Base-by-base conservation (phyloP, 2,888 invertebrate species). In the Argyra leucocephala region DNA sequence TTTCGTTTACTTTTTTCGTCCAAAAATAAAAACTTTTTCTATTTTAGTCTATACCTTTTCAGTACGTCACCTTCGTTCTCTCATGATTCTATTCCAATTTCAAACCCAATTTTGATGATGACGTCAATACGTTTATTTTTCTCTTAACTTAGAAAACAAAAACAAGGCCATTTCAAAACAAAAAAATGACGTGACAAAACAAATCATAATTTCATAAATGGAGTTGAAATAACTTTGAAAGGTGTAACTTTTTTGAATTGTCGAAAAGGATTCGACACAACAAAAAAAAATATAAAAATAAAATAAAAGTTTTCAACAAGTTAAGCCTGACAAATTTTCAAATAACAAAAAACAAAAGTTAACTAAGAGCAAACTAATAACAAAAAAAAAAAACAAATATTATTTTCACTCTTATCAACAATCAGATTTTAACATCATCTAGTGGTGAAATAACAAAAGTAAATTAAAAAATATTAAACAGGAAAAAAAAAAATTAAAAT, bases 161-260 rank as follows among this genome's bases (percentile, higher is more conserved):
- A 6, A 6, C 26, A 26, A 26, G 4, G 26, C 26, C 5, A 6
- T n/a, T 9, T 26, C 9, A 31, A 6, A 31, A 31, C 48, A 48
- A 48, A 48, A 18, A 48, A 48, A 48, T 48, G 15, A 48, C 48
- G 48, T 48, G 48, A 48, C 48, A 48, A 48, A 48, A 48, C 48
- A 48, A 48, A 6, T 48, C 48, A 48, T 48, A 48, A 48, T 48
- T 48, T 48, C 18, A 48, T 48, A 48, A 48, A 48, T n/a, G 48
- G 48, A 48, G 48, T 48, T 48, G 48, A 48, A 48, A 48, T 18
- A 48, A 48, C 48, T 48, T 48, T 48, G 48, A 48, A 48, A 48
- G 48, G 48, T 48, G 48, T 48, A 48, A 48, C 48, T 48, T 48
- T 48, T 48, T 48, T 48, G 15, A 48, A 48, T 48, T 48, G 18